Evolutionary conservation across 1,140 invertebrate genomes (phyloP), one percentile per base, ranked within the genome.

Genomic region (Zaprionus lachaisei): DNA sequence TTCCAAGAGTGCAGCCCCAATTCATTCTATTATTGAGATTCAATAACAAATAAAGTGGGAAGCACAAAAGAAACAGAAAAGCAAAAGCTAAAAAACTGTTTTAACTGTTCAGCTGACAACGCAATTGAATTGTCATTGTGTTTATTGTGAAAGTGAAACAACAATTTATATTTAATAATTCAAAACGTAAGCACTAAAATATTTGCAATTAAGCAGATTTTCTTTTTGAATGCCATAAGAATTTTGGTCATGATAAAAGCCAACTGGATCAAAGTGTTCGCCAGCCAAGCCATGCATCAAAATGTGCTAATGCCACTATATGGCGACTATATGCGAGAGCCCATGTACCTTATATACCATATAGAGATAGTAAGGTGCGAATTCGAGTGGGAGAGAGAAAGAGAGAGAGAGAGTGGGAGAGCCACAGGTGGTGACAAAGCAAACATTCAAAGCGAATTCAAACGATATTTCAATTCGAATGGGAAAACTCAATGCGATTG

Each of bases 351-450:
- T 37, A 62, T 14, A 24, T 44, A 57, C 15, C 14, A 34, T 34
- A 28, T 57, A 24, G 2, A 20, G 54, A 44, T 37, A 28, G 14
- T 17, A 11, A 55, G 34, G 6, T 37, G 34, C 28, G 37, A 41
- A 34, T 31, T 14, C 57, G 54, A 64, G 51, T 38, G 12, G n/a
- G 54, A 44, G 54, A 34, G 60, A 11, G 51, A 28, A 7, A 44
- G 47, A n/a, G 31, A 28, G 6, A 11, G 22, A 38, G n/a, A 69
- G 57, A 31, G 38, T n/a, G 57, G 24, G 41, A 17, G 49, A 17
- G 56, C 85, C 47, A 87, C 84, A 87, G 83, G 68, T 79, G 77
- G 72, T 83, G 84, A 89, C 74, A 80, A 69, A 68, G 31, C 49
- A 55, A 56, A 57, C 54, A 67, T 57, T 47, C 31, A 64, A 60